Evolutionary conservation across 2,888 invertebrate species (phyloP).

Genomic region (Rhynchonema sp.): DNA sequence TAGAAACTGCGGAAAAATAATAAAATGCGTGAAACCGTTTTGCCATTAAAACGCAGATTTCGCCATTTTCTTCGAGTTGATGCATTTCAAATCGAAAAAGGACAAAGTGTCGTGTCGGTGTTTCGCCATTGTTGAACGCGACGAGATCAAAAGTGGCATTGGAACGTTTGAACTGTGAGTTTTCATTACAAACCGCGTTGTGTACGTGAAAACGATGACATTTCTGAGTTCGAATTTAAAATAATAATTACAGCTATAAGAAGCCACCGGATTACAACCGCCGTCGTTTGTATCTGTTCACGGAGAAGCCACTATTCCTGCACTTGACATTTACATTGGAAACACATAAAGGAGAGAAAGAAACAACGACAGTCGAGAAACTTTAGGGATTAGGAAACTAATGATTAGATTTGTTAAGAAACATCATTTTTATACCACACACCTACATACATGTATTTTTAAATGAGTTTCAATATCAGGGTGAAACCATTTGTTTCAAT

Average conservation of each 20-base stretch:
- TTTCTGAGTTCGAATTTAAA: background rate
- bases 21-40: no score
- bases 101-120: conserved; percentile 23
- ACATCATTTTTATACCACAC: no score
- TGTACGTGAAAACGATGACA: background rate
- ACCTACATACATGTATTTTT: no score
- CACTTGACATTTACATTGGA: conserved; percentile 1
- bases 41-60: conserved; percentile 20
- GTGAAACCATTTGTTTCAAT: no score
- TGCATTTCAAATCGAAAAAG: conserved; percentile 29
- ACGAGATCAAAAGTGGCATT: conserved; percentile 27
- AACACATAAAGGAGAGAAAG: background rate
- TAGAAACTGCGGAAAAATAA: background rate
- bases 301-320: conserved; percentile 7
- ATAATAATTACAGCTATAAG: conserved; percentile 25
- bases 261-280: conserved; percentile 26
- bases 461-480: no score
- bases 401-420: no score
- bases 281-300: conserved; percentile 19
- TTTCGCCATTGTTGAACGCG: conserved; percentile 27
- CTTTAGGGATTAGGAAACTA: no score
- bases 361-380: background rate
- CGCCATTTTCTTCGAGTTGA: conserved; percentile 29
- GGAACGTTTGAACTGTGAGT: conserved; percentile 26
- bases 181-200: no score